Base-by-base conservation (phyloP, 2,888 invertebrate species). In the Volucella zonaria region DNA sequence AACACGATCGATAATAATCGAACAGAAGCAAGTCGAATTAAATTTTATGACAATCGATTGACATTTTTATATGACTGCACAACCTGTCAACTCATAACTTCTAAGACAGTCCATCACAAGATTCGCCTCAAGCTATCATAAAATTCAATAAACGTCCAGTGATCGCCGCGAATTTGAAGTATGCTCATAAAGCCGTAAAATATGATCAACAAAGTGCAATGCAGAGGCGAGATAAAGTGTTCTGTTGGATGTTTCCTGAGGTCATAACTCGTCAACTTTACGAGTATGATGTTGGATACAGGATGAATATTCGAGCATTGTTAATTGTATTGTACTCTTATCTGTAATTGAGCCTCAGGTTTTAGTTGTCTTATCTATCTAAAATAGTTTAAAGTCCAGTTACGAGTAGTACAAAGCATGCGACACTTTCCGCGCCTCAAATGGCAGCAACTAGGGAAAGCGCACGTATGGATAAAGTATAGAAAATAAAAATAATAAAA, bases 391-490 rank as follows among this genome's bases (percentile, higher is more conserved):
- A 43, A n/a, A 51, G 38, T 64, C 45, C 56, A 54, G 61, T 66
- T 64, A 31, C 31, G 6, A 31, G 31, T 1, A 38, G 23, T 62
- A 73, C 31, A 47, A 71, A 49, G 71, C 45, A 73, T 73, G 73
- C 76, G 66, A 81, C 76, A 81, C 76, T 81, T 85, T 76, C 71
- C 76, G 81, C 76, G 43, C 62, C 73, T 67, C 71, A 45, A 71
- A 81, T 81, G 67, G 66, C 76, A 68, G 62, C 66, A 47, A 70
- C 62, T 47, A 54, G 81, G 67, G 80, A 81, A 85, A 85, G 85
- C 85, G 73, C 68, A 67, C 43, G 73, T 80, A 70, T 73, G 67
- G 47, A 45, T 15, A 77, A 31, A 31, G 31, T 31, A 31, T 31
- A 31, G 6, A 31, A 31, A 31, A 31, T 6, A 31, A 31, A 31